Conservation (phyloP, 2,888 invertebrate genomes). For the Luperina nickerlii region DNA sequence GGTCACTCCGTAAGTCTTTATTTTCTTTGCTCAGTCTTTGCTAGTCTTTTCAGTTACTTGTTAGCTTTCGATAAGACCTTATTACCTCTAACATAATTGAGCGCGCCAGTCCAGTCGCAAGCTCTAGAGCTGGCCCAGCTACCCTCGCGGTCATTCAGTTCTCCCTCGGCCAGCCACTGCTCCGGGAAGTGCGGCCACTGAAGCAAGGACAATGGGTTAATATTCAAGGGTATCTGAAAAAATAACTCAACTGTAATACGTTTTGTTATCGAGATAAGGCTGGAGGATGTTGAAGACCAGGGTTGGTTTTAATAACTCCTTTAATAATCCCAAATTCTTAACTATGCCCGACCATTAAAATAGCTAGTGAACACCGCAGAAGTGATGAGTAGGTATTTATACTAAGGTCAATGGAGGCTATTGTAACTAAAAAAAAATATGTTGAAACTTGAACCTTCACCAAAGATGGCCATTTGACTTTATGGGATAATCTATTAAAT, state of each 20-base stretch:
- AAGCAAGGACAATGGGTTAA: slow-evolving; percentile 46
- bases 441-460: too few species aligned
- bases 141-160: slow-evolving; percentile 71
- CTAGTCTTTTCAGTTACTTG: background rate
- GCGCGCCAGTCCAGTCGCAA: slow-evolving; percentile 85
- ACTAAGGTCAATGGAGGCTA: too few species aligned
- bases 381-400: background rate
- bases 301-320: too few species aligned
- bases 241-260: slow-evolving; percentile 32
- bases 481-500: too few species aligned
- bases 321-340: background rate
- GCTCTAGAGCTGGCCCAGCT: slow-evolving; percentile 81
- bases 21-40: background rate
- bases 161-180: slow-evolving; percentile 84
- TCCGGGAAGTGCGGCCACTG: slow-evolving; percentile 88
- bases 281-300: background rate
- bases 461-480: too few species aligned
- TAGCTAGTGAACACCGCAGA: background rate
- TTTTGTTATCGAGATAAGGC: background rate
- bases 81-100: slow-evolving; percentile 87
- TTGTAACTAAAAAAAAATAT: too few species aligned
- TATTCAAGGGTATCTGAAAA: slow-evolving; percentile 56
- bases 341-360: background rate
- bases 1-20: background rate
- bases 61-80: slow-evolving; percentile 6